phyloP scores from a whole-genome alignment of 2,888 invertebrate genomes.

The Oxystoma pomonae region DNA sequence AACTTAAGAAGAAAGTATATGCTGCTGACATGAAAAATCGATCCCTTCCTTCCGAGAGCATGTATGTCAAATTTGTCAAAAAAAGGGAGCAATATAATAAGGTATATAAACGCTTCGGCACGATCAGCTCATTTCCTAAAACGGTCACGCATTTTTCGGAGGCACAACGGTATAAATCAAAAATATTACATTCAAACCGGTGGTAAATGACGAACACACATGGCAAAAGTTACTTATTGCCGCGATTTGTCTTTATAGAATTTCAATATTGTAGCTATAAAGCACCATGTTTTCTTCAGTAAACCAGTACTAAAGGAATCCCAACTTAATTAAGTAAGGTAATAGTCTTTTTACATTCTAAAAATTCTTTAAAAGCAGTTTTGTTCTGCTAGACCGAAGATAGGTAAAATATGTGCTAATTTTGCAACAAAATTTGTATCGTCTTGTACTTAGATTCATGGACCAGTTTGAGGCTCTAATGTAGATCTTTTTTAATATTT shows the following conservation, averaged over 20 bases:
- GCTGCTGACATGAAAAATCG: neutral
- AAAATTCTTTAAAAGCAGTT: too few relatives aligned
- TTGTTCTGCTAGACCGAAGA: too few relatives aligned
- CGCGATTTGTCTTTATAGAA: neutral
- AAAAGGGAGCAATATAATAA: neutral
- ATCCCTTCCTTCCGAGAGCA: neutral
- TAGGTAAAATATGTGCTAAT: too few relatives aligned
- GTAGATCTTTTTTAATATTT: too few relatives aligned
- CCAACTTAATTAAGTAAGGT: too few relatives aligned
- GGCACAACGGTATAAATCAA: neutral
- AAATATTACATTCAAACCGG: neutral
- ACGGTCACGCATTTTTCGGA: neutral
- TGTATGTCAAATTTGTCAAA: neutral
- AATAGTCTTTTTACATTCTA: too few relatives aligned
- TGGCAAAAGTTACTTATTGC: neutral
- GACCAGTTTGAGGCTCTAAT: too few relatives aligned
- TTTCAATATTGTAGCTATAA: too few relatives aligned
- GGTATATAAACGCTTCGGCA: neutral
- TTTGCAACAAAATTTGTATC: too few relatives aligned
- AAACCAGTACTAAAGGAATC: too few relatives aligned
- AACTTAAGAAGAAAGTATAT: neutral
- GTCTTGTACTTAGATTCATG: too few relatives aligned
- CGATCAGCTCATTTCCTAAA: neutral
- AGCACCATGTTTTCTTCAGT: too few relatives aligned
- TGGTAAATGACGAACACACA: neutral